Conservation (phyloP, 2,113 vertebrate genomes). For the Empidonax traillii region DNA sequence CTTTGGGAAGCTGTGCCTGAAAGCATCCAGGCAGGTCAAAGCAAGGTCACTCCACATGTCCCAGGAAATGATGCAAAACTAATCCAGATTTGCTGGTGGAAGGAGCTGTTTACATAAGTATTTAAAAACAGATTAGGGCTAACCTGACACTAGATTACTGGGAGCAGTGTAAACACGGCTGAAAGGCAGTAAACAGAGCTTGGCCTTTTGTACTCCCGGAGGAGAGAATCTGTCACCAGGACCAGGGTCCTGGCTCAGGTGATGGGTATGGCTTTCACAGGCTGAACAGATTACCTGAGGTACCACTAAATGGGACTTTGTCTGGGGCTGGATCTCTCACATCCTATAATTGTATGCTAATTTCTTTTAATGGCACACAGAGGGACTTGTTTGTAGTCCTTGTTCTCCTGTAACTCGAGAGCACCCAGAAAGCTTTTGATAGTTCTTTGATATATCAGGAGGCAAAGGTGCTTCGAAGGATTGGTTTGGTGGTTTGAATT, state of each 20-base stretch:
- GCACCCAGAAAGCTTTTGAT: not conserved
- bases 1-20: constrained; percentile 54
- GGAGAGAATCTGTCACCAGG: constrained; percentile 19
- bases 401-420: constrained; percentile 16
- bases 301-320: constrained; percentile 11
- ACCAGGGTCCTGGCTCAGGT: constrained; percentile 32
- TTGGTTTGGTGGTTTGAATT: not conserved
- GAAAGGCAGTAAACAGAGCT: constrained; percentile 63
- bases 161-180: constrained; percentile 68
- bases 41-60: constrained; percentile 72
- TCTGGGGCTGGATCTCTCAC: not conserved
- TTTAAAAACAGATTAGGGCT: constrained; percentile 88
- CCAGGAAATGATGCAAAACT: constrained; percentile 84
- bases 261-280: not conserved
- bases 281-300: constrained; percentile 1
- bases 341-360: constrained; percentile 26
- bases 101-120: constrained; percentile 88
- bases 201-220: constrained; percentile 33
- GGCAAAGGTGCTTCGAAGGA: constrained; percentile 19
- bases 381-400: constrained; percentile 29
- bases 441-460: not conserved
- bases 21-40: constrained; percentile 68
- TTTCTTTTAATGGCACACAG: not conserved
- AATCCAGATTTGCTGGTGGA: constrained; percentile 86
- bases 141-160: constrained; percentile 81